phyloP scores from a whole-genome alignment of 1,140 invertebrate species.

The Acromyrmex heyeri region DNA sequence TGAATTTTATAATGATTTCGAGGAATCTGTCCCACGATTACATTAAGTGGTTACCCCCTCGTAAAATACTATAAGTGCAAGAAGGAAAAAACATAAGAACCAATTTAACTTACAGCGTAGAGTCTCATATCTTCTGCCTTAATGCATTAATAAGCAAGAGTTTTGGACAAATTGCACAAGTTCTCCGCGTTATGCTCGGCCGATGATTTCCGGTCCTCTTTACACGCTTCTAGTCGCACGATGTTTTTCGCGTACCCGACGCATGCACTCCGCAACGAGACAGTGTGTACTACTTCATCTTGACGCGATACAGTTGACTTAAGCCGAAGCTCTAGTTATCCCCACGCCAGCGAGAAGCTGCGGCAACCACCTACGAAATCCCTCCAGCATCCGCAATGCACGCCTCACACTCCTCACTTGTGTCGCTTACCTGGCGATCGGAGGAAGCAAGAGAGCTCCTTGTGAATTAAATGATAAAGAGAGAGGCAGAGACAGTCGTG shows the following conservation, averaged over 20 bases:
- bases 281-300: slow-evolving; percentile 81
- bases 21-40: no score
- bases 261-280: slow-evolving; percentile 78
- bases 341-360: slow-evolving; percentile 74
- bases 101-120: slow-evolving; percentile 68
- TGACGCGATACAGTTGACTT: slow-evolving; percentile 83
- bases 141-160: slow-evolving; percentile 68
- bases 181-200: slow-evolving; percentile 7
- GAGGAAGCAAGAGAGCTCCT: slow-evolving; percentile 10
- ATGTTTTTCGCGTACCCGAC: slow-evolving; percentile 7
- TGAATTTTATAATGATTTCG: no score
- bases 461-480: background rate
- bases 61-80: background rate
- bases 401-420: background rate
- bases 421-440: background rate
- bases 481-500: background rate
- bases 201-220: slow-evolving; percentile 46
- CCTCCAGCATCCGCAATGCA: slow-evolving; percentile 54
- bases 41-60: no score
- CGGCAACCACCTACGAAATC: slow-evolving; percentile 64
- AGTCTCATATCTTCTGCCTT: slow-evolving; percentile 78
- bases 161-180: background rate
- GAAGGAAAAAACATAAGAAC: background rate
- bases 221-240: background rate
- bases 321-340: slow-evolving; percentile 84